phyloP scores from a whole-genome alignment of 2,888 invertebrate species.

The Lumbricus terrestris region DNA sequence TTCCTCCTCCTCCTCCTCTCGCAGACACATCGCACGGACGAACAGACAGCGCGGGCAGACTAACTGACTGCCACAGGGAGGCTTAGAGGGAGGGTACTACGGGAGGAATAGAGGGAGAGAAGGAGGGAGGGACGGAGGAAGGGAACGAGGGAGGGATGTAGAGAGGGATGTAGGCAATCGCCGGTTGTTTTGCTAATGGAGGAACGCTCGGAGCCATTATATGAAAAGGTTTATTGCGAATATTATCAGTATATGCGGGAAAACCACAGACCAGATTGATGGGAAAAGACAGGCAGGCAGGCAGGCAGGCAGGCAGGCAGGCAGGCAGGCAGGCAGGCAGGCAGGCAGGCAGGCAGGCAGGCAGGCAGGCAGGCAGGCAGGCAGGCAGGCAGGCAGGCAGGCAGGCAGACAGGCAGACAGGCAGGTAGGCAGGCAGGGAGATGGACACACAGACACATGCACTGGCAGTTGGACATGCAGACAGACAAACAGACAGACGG shows the following conservation, averaged over 20 bases:
- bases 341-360: background rate
- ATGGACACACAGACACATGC: background rate
- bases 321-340: background rate
- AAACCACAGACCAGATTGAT: background rate
- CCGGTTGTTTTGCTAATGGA: background rate
- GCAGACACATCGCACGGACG: background rate
- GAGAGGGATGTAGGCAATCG: background rate
- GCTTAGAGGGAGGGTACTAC: too few relatives aligned
- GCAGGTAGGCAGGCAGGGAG: background rate
- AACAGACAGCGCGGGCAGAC: too few relatives aligned
- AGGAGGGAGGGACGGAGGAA: background rate
- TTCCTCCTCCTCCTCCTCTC: too few relatives aligned
- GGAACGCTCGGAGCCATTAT: background rate
- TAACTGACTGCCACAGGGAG: too few relatives aligned
- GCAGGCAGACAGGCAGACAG: background rate
- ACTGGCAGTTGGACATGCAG: background rate
- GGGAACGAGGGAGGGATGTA: background rate
- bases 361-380: background rate
- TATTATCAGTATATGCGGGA: background rate
- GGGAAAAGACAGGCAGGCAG: background rate
- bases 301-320: background rate
- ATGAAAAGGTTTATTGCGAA: constrained; percentile 3
- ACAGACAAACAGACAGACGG: background rate
- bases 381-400: background rate
- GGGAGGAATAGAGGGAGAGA: too few relatives aligned